Evolutionary conservation across 2,888 invertebrate species (phyloP).

Genomic region (Exephanes ischioxanthus): DNA sequence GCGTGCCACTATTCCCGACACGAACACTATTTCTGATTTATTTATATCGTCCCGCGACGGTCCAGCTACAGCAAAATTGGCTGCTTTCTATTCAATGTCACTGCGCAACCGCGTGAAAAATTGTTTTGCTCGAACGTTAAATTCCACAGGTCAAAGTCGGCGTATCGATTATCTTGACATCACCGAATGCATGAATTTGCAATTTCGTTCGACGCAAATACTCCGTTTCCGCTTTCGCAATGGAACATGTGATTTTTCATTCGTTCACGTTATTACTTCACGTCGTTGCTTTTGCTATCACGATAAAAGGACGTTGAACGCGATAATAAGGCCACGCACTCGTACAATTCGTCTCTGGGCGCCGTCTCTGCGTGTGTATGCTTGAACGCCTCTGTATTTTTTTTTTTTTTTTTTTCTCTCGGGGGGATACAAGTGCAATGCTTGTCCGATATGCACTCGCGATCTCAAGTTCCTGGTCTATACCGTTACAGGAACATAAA

Average conservation of each 20-base stretch:
- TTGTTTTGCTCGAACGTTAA: not conserved
- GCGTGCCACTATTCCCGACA: constrained; percentile 58
- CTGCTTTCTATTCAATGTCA: constrained; percentile 51
- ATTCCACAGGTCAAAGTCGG: constrained; percentile 10
- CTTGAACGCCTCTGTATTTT: constrained; percentile 11
- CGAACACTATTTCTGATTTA: constrained; percentile 52
- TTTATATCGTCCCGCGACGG: constrained; percentile 48
- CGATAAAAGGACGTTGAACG: not conserved
- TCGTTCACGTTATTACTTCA: not conserved
- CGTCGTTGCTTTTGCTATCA: not conserved
- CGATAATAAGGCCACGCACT: not conserved
- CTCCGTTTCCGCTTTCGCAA: constrained; percentile 23
- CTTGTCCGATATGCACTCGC: constrained; percentile 13
- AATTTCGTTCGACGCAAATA: constrained; percentile 37
- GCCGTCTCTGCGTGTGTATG: not conserved
- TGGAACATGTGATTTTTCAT: not conserved
- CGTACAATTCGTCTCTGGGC: not conserved
- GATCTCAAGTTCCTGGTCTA: constrained; percentile 4
- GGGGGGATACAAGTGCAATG: not conserved
- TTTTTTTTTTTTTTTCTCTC: not conserved
- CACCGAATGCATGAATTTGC: constrained; percentile 8
- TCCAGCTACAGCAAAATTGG: constrained; percentile 27
- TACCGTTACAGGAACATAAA: constrained; percentile 44
- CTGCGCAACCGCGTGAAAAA: not conserved
- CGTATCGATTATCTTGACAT: constrained; percentile 8